Evolutionary conservation across 2,113 vertebrate species (phyloP).

Genomic region (Pseudopodoces humilis): DNA sequence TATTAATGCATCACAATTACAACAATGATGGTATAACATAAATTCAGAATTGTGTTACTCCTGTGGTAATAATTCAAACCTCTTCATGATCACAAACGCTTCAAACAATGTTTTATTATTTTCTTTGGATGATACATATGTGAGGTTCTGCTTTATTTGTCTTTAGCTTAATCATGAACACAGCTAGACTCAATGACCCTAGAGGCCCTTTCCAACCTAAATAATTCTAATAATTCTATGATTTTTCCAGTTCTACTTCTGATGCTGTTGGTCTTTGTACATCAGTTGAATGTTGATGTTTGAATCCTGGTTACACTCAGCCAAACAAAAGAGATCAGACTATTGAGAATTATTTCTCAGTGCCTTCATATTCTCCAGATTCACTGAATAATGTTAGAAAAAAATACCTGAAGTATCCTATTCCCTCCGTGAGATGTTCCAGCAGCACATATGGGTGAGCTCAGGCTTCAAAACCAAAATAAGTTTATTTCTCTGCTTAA

Average conservation of each 20-base stretch:
- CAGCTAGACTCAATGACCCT: not conserved
- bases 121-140: not conserved
- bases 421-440: conserved; percentile 63
- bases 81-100: not conserved
- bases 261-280: not conserved
- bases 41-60: not conserved
- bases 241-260: not conserved
- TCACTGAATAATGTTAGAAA: not conserved
- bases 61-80: not conserved
- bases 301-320: not conserved
- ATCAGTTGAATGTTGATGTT: not conserved
- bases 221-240: not conserved
- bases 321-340: not conserved
- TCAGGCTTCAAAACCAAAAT: conserved; percentile 64
- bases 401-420: conserved; percentile 61
- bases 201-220: not conserved
- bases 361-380: not conserved
- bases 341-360: not conserved
- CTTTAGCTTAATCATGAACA: not conserved
- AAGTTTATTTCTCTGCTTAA: not conserved
- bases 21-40: not conserved
- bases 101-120: not conserved
- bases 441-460: conserved; percentile 74
- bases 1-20: not conserved
- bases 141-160: not conserved